Evolutionary conservation across 2,888 invertebrate species (phyloP).

Genomic region (Drosophila neonasuta): DNA sequence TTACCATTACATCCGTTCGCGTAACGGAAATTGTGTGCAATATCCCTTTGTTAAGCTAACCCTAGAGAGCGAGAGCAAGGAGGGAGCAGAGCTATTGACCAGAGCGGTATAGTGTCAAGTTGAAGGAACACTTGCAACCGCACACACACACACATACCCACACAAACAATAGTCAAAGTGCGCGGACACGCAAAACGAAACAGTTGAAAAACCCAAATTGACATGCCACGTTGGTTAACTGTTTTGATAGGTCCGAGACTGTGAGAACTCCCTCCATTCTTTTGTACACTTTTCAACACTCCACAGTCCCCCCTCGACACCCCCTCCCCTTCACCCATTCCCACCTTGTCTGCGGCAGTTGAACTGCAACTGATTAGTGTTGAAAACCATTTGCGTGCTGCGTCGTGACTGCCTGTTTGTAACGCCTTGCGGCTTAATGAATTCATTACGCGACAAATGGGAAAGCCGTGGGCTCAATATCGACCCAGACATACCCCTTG

Average conservation of each 20-base stretch:
- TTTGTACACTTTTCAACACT: not conserved
- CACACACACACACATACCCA: constrained; percentile 2
- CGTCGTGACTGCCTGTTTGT: constrained; percentile 25
- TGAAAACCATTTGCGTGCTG: constrained; percentile 56
- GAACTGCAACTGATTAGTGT: constrained; percentile 61
- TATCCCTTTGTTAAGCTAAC: constrained; percentile 66
- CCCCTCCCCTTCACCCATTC: too few species aligned
- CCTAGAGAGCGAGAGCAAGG: not conserved
- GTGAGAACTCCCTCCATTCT: not conserved
- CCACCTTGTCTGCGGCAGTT: constrained; percentile 3
- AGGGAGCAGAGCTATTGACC: not conserved
- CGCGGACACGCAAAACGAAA: constrained; percentile 31
- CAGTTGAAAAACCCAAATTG: not conserved
- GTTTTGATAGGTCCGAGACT: constrained; percentile 46
- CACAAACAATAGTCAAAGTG: constrained; percentile 19
- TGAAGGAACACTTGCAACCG: constrained; percentile 32
- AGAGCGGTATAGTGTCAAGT: constrained; percentile 38
- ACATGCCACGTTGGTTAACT: constrained; percentile 33
- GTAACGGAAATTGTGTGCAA: constrained; percentile 74
- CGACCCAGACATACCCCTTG: constrained; percentile 9
- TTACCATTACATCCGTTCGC: constrained; percentile 74
- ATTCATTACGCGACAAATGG: constrained; percentile 53
- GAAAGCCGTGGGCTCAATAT: constrained; percentile 3
- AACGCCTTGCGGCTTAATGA: constrained; percentile 55
- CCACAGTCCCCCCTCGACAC: too few species aligned